Conservation (phyloP, 2,113 vertebrate genomes). For the Grus americana region DNA sequence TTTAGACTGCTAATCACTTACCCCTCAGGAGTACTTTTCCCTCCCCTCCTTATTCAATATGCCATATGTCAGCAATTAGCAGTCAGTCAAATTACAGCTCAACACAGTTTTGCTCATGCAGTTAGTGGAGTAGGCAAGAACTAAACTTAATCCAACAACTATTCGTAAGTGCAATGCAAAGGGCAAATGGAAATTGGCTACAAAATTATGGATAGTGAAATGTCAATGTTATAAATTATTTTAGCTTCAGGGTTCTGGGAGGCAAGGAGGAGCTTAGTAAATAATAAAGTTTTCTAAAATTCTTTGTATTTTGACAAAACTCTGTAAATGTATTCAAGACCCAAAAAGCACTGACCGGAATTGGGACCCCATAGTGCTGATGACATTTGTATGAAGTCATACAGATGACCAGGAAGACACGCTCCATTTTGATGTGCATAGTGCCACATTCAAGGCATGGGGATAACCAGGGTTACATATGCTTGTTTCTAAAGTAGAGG, state of each 20-base stretch:
- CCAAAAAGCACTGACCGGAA: neutral
- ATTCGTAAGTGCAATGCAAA: conserved; percentile 22
- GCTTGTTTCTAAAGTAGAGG: neutral
- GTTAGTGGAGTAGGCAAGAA: neutral
- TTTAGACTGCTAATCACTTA: conserved; percentile 26
- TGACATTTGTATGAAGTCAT: neutral
- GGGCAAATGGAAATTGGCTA: conserved; percentile 49
- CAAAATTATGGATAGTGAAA: conserved; percentile 44
- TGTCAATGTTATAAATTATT: conserved; percentile 45
- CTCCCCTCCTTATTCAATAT: conserved; percentile 12
- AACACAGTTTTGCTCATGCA: conserved; percentile 9
- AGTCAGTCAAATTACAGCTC: conserved; percentile 44
- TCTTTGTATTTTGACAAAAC: neutral
- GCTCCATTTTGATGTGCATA: neutral
- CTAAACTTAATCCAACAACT: conserved; percentile 23
- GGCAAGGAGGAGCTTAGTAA: neutral
- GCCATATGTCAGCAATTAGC: conserved; percentile 59
- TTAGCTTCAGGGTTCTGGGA: neutral
- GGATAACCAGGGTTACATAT: neutral
- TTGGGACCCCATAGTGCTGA: neutral
- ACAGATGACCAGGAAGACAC: neutral
- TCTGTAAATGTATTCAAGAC: neutral
- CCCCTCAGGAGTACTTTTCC: conserved; percentile 8
- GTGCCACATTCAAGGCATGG: fast-evolving
- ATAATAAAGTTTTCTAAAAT: neutral